These are phyloP conservation scores for Candidula unifasciata DNA, from an alignment of 2,888 invertebrate genomes.

Conservation along the genomic window DNA sequence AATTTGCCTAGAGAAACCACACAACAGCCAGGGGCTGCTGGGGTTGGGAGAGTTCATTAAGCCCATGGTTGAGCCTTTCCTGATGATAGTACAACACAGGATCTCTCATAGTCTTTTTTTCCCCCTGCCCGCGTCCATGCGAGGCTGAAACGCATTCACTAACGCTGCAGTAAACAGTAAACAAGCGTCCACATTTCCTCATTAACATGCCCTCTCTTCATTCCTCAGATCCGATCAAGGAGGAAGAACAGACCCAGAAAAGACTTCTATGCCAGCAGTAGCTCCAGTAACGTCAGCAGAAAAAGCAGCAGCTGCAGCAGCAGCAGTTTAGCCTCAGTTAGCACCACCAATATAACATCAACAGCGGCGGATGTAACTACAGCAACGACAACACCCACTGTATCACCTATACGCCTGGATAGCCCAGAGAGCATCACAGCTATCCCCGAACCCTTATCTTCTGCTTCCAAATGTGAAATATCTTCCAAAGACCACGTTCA, in stretches of 20 bases:
- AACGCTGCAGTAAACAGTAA: too few relatives aligned
- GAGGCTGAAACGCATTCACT: too few relatives aligned
- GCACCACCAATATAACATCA: neutral
- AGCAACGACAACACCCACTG: neutral
- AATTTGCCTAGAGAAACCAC: too few relatives aligned
- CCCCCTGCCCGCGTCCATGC: too few relatives aligned
- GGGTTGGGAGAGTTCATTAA: too few relatives aligned
- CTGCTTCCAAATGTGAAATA: neutral
- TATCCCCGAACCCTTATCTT: neutral
- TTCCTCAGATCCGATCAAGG: neutral
- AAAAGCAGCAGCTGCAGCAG: neutral
- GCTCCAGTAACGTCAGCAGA: neutral
- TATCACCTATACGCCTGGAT: neutral
- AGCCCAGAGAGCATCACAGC: neutral
- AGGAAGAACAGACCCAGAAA: conserved; percentile 17
- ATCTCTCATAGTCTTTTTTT: too few relatives aligned
- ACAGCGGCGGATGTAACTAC: neutral
- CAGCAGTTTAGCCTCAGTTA: neutral
- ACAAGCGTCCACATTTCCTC: neutral
- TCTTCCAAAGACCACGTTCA: neutral
- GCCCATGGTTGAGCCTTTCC: too few relatives aligned
- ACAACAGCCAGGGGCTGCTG: too few relatives aligned
- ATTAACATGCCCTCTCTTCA: neutral
- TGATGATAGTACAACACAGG: too few relatives aligned
- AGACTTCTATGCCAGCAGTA: neutral